phyloP scores from a whole-genome alignment of 2,113 vertebrate genomes.

The Marcusenius ussheri region DNA sequence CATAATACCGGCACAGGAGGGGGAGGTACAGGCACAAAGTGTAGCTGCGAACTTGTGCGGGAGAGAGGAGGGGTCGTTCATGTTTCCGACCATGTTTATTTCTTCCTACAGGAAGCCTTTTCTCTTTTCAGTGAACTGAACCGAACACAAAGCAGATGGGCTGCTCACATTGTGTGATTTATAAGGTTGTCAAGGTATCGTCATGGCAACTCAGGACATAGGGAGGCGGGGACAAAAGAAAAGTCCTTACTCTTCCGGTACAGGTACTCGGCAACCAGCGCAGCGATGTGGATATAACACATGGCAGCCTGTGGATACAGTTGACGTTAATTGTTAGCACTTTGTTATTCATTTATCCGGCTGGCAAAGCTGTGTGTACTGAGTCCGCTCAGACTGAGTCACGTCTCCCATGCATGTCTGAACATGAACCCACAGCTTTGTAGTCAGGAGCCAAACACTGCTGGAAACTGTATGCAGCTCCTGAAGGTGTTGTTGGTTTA shows the following conservation, averaged over 20 bases:
- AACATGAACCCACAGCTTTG: background rate
- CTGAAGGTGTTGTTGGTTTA: background rate
- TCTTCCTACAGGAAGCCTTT: background rate
- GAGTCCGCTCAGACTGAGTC: background rate
- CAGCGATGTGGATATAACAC: constrained; percentile 89
- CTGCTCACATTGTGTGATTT: background rate
- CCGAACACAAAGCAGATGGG: background rate
- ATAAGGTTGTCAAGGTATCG: background rate
- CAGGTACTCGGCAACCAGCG: constrained; percentile 89
- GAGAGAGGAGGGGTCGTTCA: background rate
- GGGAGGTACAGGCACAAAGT: background rate
- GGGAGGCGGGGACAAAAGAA: background rate
- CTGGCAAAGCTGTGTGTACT: background rate
- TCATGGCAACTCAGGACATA: background rate
- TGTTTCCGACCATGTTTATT: background rate
- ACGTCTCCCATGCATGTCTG: background rate
- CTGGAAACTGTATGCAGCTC: background rate
- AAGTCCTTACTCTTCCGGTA: constrained; percentile 83
- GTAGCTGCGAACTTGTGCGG: background rate
- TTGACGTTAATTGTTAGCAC: background rate
- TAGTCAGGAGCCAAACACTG: background rate
- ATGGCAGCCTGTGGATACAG: constrained; percentile 76
- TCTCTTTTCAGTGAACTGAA: background rate
- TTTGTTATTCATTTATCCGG: background rate
- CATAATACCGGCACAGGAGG: background rate